Evolutionary conservation across 2,113 vertebrate genomes (phyloP), one percentile per base, ranked within the genome.

Genomic region (Dipodomys ordii): DNA sequence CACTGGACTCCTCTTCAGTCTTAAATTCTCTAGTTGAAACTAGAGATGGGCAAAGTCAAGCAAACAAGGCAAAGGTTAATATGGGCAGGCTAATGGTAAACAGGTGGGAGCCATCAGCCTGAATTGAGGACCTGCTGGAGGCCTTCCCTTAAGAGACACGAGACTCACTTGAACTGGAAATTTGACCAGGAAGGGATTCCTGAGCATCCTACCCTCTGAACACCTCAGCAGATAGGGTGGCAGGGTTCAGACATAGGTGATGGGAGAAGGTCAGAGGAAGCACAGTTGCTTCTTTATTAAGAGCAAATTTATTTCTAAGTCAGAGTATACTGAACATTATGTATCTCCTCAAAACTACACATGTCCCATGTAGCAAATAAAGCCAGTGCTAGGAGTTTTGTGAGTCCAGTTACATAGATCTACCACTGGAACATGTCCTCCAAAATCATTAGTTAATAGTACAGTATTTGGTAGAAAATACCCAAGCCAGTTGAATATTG

Each of bases 51-150:
- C 86, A 86, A 90, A 96, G 97, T 97, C 93, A 96, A 95, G 94
- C 96, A 97, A 97, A 96, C 93, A 95, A 96, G 92, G 95, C 96
- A 94, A 95, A 96, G 97, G 96, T 96, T 97, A 97, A 96, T 83
- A 74, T 0, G 3, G 80, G 84, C 53, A 88, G 93, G 93, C 94
- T 96, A 96, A 97, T 95, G 86, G 67, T 88, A 87, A 96, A 85
- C 97, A 97, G 87, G 88, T 90, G 90, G 88, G n/a, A 78, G 30
- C 74, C 80, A 44, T 96, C 85, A 92, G 68, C 67, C 49, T 64
- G 72, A 68, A 74, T 81, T 18, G 15, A 87, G 90, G n/a, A 44
- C 92, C 84, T 2, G 0, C 79, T 49, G 12, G 93, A 92, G 87
- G 76, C 90, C 71, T 93, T 91, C 65, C 74, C 92, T 93, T 64